phyloP scores from a whole-genome alignment of 2,113 vertebrate species.

The Polypterus bichir region DNA sequence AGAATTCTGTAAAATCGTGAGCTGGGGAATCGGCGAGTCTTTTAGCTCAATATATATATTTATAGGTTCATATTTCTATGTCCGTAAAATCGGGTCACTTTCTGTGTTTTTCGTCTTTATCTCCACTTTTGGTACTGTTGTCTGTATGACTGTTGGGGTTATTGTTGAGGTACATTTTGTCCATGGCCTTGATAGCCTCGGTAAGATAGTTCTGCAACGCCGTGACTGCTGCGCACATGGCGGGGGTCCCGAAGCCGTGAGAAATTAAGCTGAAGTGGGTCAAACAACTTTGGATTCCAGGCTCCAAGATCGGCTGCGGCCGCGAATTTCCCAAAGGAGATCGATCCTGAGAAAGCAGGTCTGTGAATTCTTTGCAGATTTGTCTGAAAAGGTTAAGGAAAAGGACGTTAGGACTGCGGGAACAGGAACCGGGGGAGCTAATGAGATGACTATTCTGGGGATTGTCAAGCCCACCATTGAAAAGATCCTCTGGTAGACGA shows the following conservation, averaged over 20 bases:
- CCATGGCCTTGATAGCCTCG: constrained; percentile 98
- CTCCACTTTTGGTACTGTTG: constrained; percentile 86
- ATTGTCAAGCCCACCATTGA: too few relatives aligned
- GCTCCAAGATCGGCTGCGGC: constrained; percentile 94
- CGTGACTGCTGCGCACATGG: constrained; percentile 89
- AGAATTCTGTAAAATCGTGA: constrained; percentile 45
- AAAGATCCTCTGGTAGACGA: too few relatives aligned
- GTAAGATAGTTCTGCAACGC: constrained; percentile 99
- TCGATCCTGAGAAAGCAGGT: constrained; percentile 98
- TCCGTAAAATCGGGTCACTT: constrained; percentile 58
- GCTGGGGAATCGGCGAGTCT: constrained; percentile 55
- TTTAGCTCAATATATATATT: constrained; percentile 57
- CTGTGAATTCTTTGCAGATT: constrained; percentile 99
- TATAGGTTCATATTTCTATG: constrained; percentile 51
- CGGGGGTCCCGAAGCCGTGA: constrained; percentile 94
- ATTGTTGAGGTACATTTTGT: constrained; percentile 99
- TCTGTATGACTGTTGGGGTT: constrained; percentile 96
- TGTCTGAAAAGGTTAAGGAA: constrained; percentile 61
- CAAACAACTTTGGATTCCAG: constrained; percentile 97
- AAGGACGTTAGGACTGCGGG: too few relatives aligned
- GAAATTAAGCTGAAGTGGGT: constrained; percentile 99
- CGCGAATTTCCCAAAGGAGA: constrained; percentile 94
- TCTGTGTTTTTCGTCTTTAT: constrained; percentile 98
- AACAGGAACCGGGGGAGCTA: too few relatives aligned
- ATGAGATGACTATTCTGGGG: too few relatives aligned